Conservation (phyloP, 2,113 vertebrate genomes). For the Chunga burmeisteri region DNA sequence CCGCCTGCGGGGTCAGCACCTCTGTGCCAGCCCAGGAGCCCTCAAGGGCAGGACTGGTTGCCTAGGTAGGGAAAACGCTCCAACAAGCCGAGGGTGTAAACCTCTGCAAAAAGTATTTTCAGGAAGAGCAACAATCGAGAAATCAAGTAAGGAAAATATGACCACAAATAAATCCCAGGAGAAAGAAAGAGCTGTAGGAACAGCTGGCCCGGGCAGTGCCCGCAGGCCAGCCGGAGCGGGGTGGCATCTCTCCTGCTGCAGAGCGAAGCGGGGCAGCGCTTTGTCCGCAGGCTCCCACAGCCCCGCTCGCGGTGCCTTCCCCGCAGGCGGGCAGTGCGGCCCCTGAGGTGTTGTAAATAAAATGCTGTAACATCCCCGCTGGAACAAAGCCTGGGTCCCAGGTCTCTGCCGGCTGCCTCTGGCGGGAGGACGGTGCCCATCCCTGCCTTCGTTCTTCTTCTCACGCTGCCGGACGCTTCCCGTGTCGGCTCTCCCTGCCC, state of each 20-base stretch:
- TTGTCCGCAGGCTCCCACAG: neutral
- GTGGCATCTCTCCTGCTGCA: neutral
- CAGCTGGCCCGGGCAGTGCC: rapidly evolving
- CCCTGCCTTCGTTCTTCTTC: neutral
- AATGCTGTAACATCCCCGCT: rapidly evolving
- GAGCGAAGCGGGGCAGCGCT: neutral
- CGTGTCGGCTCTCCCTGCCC: rapidly evolving
- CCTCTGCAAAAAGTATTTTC: neutral
- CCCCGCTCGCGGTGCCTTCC: neutral
- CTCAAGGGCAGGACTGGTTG: neutral
- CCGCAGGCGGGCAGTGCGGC: neutral
- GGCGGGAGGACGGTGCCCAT: rapidly evolving
- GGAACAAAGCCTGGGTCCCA: neutral
- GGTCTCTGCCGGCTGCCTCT: neutral
- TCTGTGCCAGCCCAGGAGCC: neutral
- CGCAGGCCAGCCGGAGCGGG: neutral
- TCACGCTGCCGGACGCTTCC: rapidly evolving
- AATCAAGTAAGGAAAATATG: neutral
- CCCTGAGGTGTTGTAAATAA: neutral
- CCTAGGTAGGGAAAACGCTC: rapidly evolving
- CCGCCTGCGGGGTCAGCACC: rapidly evolving
- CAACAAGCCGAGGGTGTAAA: neutral
- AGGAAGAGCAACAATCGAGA: neutral
- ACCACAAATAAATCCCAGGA: neutral
- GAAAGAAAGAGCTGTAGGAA: neutral